Percentiles rank a stretch among this genome's conserved stretches.
Evolutionary conservation across 2,888 invertebrate genomes (phyloP).

Genomic region (Philopedon plagiatum): DNA sequence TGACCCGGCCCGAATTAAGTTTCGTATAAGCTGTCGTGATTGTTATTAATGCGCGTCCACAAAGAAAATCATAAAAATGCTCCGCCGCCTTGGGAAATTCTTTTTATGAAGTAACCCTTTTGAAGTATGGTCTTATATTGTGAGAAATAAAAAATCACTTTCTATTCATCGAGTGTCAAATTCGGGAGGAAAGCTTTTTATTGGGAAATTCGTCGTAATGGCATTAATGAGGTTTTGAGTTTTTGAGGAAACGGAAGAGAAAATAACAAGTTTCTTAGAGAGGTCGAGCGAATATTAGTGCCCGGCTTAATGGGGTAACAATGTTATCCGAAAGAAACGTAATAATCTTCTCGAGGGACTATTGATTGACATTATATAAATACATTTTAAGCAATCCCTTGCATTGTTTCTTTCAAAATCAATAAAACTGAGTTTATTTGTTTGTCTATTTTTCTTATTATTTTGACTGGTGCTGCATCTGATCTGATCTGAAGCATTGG

Average conservation of each 20-base stretch:
- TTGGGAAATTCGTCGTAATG: conserved; percentile 21
- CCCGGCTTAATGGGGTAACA: background rate
- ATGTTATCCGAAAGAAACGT: too few species aligned
- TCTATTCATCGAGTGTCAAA: conserved; percentile 28
- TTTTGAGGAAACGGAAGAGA: background rate
- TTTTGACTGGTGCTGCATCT: too few species aligned
- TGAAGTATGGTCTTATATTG: conserved; percentile 21
- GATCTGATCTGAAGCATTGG: too few species aligned
- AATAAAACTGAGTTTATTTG: too few species aligned
- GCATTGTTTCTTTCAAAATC: too few species aligned
- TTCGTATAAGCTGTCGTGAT: conserved; percentile 47
- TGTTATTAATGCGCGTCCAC: conserved; percentile 39
- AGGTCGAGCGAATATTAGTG: background rate
- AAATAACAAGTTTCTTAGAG: background rate
- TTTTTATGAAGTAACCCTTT: conserved; percentile 25
- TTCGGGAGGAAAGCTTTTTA: conserved; percentile 18
- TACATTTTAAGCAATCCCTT: too few species aligned
- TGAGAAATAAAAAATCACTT: conserved; percentile 29
- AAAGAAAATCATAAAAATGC: conserved; percentile 34
- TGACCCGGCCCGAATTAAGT: conserved; percentile 45
- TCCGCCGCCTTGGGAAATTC: conserved; percentile 36
- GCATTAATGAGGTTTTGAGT: background rate
- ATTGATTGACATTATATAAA: too few species aligned
- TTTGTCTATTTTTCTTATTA: too few species aligned
- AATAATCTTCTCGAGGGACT: too few species aligned